phyloP scores from a whole-genome alignment of 2,888 invertebrate species.

The Schrankia costaestrigalis region DNA sequence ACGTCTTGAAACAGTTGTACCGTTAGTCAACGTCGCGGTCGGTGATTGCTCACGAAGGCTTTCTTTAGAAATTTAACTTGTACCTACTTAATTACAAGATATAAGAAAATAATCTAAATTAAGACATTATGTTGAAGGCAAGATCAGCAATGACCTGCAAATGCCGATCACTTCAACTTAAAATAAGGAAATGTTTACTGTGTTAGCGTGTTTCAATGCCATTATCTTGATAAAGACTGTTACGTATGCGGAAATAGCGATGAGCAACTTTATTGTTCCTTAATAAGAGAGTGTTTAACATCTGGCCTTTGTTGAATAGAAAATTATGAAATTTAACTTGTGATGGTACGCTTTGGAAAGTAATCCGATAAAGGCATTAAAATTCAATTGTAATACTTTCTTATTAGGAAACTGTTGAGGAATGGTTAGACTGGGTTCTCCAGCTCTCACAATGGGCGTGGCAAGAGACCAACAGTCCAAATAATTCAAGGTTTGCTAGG shows the following conservation, averaged over 20 bases:
- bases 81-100: slow-evolving; percentile 12
- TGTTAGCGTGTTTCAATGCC: slow-evolving; percentile 67
- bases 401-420: slow-evolving; percentile 31
- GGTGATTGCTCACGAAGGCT: slow-evolving; percentile 45
- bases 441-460: slow-evolving; percentile 64
- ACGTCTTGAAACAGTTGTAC: slow-evolving; percentile 58
- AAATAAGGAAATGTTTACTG: slow-evolving; percentile 54
- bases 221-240: slow-evolving; percentile 64
- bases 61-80: slow-evolving; percentile 32
- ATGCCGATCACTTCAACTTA: slow-evolving; percentile 19
- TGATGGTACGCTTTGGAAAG: no score
- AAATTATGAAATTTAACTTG: slow-evolving; percentile 23
- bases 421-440: slow-evolving; percentile 38
- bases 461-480: slow-evolving; percentile 70
- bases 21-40: slow-evolving; percentile 64
- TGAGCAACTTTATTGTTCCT: slow-evolving; percentile 62
- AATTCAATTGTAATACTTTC: no score
- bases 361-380: no score
- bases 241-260: slow-evolving; percentile 69
- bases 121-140: neutral
- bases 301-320: slow-evolving; percentile 54
- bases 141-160: slow-evolving; percentile 16
- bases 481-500: no score
- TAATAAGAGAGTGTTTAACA: slow-evolving; percentile 53
- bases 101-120: slow-evolving; percentile 12